Percentiles rank a stretch among this genome's conserved stretches.
These are phyloP conservation scores for Philopotamus ludificatus DNA, from an alignment of 1,140 invertebrate genomes.

Conservation along the genomic window DNA sequence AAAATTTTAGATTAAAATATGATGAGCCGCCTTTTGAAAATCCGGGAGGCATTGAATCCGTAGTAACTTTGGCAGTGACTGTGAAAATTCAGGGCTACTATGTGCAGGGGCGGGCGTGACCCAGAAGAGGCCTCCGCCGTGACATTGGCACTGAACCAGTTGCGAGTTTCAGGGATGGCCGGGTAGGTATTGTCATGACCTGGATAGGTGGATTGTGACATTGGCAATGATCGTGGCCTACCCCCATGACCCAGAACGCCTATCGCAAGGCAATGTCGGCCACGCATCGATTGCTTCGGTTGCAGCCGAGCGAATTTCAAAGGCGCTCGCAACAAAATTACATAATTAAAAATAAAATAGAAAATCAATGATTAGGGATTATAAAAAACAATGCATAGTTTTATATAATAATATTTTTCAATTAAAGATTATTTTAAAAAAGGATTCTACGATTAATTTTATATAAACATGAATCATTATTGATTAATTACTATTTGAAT, in stretches of 20 bases:
- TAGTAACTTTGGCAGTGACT: slow-evolving; percentile 1
- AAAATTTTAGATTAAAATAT: no score
- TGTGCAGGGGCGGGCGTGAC: neutral
- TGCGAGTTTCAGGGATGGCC: neutral
- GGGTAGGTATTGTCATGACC: slow-evolving; percentile 3
- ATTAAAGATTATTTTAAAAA: no score
- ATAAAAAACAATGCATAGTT: no score
- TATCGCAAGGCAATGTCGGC: slow-evolving; percentile 11
- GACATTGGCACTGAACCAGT: slow-evolving; percentile 35
- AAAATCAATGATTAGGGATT: no score
- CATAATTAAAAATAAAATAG: no score
- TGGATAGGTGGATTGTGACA: slow-evolving; percentile 19
- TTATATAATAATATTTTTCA: no score
- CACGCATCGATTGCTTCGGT: slow-evolving; percentile 28
- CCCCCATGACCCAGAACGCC: slow-evolving; percentile 13
- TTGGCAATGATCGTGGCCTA: slow-evolving; percentile 27
- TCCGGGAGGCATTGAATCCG: no score
- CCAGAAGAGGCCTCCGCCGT: slow-evolving; percentile 9
- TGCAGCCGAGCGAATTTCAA: neutral
- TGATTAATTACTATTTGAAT: no score
- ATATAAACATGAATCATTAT: no score
- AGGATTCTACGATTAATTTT: no score
- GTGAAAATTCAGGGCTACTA: neutral
- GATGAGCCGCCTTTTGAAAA: no score
- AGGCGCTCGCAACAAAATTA: slow-evolving; percentile 4